Evolutionary conservation across 2,888 invertebrate genomes (phyloP), one percentile per base, ranked within the genome.

Genomic region (Prosapia bicincta): DNA sequence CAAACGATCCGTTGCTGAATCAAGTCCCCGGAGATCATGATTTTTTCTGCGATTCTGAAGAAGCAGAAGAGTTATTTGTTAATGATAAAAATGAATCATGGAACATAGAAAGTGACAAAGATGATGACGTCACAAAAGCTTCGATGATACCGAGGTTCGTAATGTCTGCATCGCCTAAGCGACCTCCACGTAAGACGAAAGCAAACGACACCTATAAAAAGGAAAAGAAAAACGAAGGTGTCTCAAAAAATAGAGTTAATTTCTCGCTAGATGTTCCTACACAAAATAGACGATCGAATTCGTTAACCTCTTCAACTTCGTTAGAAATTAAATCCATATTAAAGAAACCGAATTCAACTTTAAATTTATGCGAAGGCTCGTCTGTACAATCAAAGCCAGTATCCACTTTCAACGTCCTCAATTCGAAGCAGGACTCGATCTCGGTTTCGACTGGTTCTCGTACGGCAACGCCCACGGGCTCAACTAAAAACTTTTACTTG

Each of bases 121-220:
- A 32, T 9, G 72, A 30, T 0, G 69, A 65, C 7, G 66, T 67
- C 0, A 20, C 26, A 3, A 68, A 73, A 54, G n/a, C 74, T 10
- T 54, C 74, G 26, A 28, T 76, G 74, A 23, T 67, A 30, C 75
- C 80, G 3, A 75, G 26, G 43, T 15, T 66, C 9, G 32, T 54
- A 83, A 78, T 84, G 75, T 77, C 80, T 1, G 82, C 87, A 70
- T 89, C 89, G n/a, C 90, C 90, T 5, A 89, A 89, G 83, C 85
- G 90, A 79, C 90, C 90, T 76, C 90, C 90, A 3, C 85, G 90
- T 80, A 86, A 87, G 83, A 82, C 85, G 54, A 87, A 89, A 82
- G 87, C 87, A 81, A 83, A 85, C 84, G 83, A 70, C 1, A n/a
- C 30, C 0, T 38, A 70, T 43, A 70, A 70, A 38, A 25, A n/a